These are phyloP conservation scores for Nautilus pompilius DNA, from an alignment of 1,140 invertebrate genomes.

Conservation along the genomic window DNA sequence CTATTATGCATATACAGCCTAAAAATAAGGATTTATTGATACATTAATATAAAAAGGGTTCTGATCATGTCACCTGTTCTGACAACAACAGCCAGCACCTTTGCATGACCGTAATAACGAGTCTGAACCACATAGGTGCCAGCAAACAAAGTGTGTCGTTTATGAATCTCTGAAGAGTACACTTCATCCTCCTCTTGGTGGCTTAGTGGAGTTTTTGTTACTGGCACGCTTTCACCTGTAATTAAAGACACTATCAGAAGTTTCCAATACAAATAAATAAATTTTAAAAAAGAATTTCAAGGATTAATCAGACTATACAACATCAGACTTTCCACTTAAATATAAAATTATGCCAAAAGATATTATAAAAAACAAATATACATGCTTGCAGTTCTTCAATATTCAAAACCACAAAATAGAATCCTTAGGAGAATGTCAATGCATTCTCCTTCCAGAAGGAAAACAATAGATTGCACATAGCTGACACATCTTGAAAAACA, in stretches of 20 bases:
- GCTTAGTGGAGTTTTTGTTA: constrained; percentile 85
- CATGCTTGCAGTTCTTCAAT: too few relatives aligned
- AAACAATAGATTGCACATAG: too few relatives aligned
- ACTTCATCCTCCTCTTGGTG: constrained; percentile 54
- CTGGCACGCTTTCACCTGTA: constrained; percentile 77
- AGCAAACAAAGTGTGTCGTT: constrained; percentile 86
- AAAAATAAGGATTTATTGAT: not conserved
- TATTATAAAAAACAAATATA: not conserved
- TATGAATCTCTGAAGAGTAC: constrained; percentile 68
- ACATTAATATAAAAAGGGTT: not conserved
- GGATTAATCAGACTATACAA: not conserved
- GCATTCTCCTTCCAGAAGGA: too few relatives aligned
- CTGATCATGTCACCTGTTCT: constrained; percentile 61
- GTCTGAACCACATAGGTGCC: constrained; percentile 96
- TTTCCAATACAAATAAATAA: too few relatives aligned
- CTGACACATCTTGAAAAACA: too few relatives aligned
- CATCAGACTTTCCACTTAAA: not conserved
- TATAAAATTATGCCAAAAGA: not conserved
- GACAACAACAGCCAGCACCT: constrained; percentile 73
- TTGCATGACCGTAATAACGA: constrained; percentile 74
- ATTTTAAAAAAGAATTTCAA: not conserved
- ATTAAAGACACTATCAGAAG: too few relatives aligned
- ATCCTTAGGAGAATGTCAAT: too few relatives aligned
- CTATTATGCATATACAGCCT: not conserved
- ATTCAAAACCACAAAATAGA: too few relatives aligned